Base-by-base conservation (phyloP, 1,140 invertebrate genomes). In the Drosophila busckii region DNA sequence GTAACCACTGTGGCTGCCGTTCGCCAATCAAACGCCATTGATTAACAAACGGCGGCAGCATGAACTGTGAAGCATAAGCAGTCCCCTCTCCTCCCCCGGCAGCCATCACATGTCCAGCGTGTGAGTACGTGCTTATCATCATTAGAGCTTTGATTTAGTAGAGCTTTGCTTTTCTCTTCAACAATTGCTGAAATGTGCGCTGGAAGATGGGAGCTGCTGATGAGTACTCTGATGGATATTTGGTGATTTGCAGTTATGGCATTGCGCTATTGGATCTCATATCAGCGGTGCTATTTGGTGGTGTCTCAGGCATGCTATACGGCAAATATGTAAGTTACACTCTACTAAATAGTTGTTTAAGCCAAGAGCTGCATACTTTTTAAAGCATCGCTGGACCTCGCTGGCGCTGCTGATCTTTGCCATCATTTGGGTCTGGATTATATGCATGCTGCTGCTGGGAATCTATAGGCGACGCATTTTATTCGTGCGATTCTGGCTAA, bases 111-210 rank as follows among this genome's bases (percentile, higher is more conserved):
- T 40, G n/a, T n/a, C n/a, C n/a, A n/a, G n/a, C n/a, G n/a, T 46
- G 45, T 46, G 58, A 58, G 53, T 73, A 80, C 73, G 73, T 78
- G 73, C 68, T 80, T 71, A 78, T 80, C 68, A 80, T 80, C 73
- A 80, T 80, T 80, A 73, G 54, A 56, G 75, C 73, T 65, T 80
- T 80, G 73, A 80, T 80, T 80, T 80, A 80, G 63, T 80, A 63
- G 41, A 78, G 59, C 50, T 53, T 61, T 46, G 49, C 26, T 41
- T 20, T 22, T 23, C 7, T 13, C 16, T 60, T 46, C 38, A 37
- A 45, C 52, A 42, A 44, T 38, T 56, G 62, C 42, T 63, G 54
- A 66, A 66, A 59, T 58, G 40, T 42, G 28, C 41, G 50, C 26
- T 28, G 29, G 34, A 19, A 42, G 31, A 53, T 78, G 63, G 28